Percentiles rank a stretch among this genome's conserved stretches.
Evolutionary conservation across 2,113 vertebrate species (phyloP).

Genomic region (Spea bombifrons): DNA sequence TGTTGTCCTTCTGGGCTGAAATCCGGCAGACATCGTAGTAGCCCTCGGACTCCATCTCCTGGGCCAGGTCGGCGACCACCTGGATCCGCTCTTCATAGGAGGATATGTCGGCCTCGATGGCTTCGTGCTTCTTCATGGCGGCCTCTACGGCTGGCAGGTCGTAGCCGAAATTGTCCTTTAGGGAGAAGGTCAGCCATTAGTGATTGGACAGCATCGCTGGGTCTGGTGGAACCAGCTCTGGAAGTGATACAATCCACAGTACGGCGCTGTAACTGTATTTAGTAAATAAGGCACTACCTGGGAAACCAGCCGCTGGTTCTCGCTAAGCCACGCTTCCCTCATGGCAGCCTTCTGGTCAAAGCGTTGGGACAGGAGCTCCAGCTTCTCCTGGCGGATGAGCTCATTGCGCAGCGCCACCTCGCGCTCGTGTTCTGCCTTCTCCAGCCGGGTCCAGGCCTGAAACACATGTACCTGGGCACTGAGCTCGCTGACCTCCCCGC

Average conservation of each 20-base stretch:
- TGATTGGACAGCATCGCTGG: too few species aligned
- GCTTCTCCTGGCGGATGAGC: slow-evolving; percentile 92
- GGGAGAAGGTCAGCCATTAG: neutral
- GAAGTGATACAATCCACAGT: neutral
- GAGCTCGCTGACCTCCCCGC: too few species aligned
- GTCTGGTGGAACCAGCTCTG: too few species aligned
- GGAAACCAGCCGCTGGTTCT: slow-evolving; percentile 92
- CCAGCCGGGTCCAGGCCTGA: slow-evolving; percentile 85
- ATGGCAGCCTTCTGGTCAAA: slow-evolving; percentile 93
- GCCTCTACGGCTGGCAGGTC: slow-evolving; percentile 92
- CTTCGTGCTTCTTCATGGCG: slow-evolving; percentile 96
- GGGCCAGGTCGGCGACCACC: slow-evolving; percentile 79
- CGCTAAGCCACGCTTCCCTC: slow-evolving; percentile 93
- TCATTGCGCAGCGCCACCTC: slow-evolving; percentile 84
- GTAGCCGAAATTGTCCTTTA: slow-evolving; percentile 92
- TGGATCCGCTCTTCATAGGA: slow-evolving; percentile 90
- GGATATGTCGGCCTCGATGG: slow-evolving; percentile 91
- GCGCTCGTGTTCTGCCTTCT: slow-evolving; percentile 92
- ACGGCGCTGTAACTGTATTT: neutral
- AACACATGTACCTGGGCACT: neutral
- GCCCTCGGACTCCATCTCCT: slow-evolving; percentile 81
- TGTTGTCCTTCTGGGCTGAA: slow-evolving; percentile 83
- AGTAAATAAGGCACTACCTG: slow-evolving; percentile 65
- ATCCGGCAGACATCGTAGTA: slow-evolving; percentile 87
- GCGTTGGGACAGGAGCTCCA: slow-evolving; percentile 87